These are phyloP conservation scores for Ammodytes dubius DNA, from an alignment of 2,113 vertebrate genomes.

Conservation along the genomic window DNA sequence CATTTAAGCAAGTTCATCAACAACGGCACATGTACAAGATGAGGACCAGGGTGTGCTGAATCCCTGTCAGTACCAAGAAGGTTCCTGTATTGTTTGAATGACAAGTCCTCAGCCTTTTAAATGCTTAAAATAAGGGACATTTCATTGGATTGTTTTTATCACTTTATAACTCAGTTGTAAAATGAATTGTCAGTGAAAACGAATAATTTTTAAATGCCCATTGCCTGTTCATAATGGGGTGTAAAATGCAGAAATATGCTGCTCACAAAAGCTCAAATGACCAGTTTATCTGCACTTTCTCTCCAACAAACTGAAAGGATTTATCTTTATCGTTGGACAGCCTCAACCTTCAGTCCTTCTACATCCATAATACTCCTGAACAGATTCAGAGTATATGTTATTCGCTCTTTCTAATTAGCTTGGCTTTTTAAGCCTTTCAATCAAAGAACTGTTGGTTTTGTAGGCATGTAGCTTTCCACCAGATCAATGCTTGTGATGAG, in stretches of 20 bases:
- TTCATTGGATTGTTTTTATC: background rate
- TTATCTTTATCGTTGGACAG: background rate
- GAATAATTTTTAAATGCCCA: slow-evolving; percentile 25
- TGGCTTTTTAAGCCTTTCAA: slow-evolving; percentile 60
- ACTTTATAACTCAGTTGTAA: slow-evolving; percentile 19
- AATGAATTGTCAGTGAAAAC: slow-evolving; percentile 21
- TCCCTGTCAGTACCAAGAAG: slow-evolving; percentile 3
- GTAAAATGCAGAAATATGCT: slow-evolving; percentile 21
- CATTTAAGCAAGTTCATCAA: slow-evolving; percentile 1
- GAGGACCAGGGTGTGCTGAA: background rate
- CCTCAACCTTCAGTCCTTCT: background rate
- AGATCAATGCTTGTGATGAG: slow-evolving; percentile 1
- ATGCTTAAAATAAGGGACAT: slow-evolving; percentile 16
- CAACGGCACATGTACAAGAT: background rate
- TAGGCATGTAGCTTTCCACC: background rate
- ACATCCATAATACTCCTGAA: background rate
- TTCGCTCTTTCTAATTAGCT: slow-evolving; percentile 64
- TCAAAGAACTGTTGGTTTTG: slow-evolving; percentile 35
- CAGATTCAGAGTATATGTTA: slow-evolving; percentile 40
- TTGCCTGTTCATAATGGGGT: background rate
- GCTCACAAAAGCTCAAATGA: background rate
- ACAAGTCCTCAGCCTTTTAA: background rate
- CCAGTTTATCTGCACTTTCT: background rate
- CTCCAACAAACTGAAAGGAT: background rate
- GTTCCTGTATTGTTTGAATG: slow-evolving; percentile 9